Conservation (phyloP, 2,888 invertebrate species). For the Cataglyphis cursor region DNA sequence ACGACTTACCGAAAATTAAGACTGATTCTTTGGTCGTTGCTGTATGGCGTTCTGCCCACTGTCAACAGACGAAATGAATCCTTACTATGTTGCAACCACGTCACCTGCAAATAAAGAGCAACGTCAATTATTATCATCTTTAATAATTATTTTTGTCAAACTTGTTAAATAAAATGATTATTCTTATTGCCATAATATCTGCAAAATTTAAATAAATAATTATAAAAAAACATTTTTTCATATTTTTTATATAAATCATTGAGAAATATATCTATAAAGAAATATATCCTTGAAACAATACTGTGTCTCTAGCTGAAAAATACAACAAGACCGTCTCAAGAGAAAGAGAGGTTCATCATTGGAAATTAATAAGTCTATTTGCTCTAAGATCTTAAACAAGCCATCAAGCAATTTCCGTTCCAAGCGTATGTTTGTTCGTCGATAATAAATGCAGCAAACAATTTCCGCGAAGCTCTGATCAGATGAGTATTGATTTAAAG, state of each 20-base stretch:
- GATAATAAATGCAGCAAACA: slow-evolving; percentile 31
- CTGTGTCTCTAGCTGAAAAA: neutral
- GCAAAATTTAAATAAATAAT: neutral
- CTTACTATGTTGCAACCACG: slow-evolving; percentile 89
- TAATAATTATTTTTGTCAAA: neutral
- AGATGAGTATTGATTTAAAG: slow-evolving; percentile 11
- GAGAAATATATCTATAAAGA: neutral
- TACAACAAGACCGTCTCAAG: slow-evolving; percentile 25
- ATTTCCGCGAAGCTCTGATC: slow-evolving; percentile 16
- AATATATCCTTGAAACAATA: neutral
- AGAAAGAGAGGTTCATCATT: slow-evolving; percentile 45
- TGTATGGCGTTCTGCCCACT: slow-evolving; percentile 88
- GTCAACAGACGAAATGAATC: slow-evolving; percentile 89
- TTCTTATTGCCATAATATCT: neutral
- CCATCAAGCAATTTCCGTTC: slow-evolving; percentile 58
- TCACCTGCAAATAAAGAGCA: slow-evolving; percentile 87
- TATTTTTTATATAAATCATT: neutral
- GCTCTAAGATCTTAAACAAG: slow-evolving; percentile 39
- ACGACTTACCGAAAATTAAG: slow-evolving; percentile 88
- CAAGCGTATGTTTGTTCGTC: slow-evolving; percentile 29
- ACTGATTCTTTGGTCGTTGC: slow-evolving; percentile 88
- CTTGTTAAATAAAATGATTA: neutral
- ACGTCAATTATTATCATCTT: slow-evolving; percentile 47
- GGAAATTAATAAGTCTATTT: slow-evolving; percentile 64
- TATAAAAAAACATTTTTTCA: neutral